Percentiles rank a stretch among this genome's conserved stretches.
Conservation (phyloP, 2,888 invertebrate species). For the Atethmia centrago region DNA sequence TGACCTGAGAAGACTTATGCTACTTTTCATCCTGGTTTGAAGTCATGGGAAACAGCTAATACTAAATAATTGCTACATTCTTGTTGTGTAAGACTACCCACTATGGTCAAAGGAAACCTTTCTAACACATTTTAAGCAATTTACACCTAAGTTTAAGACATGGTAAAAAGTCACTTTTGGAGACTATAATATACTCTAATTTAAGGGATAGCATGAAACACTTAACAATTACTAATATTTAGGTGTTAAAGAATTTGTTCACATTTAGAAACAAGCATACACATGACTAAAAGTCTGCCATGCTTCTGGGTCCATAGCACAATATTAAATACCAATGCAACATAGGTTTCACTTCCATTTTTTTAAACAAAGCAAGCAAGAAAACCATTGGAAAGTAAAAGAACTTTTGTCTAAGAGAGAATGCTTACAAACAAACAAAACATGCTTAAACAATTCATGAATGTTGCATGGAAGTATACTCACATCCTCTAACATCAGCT, state of each 20-base stretch:
- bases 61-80: no score
- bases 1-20: no score
- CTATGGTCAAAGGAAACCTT: no score
- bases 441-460: background rate
- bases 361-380: no score
- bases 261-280: background rate
- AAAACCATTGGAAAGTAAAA: background rate
- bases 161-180: no score
- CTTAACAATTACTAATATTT: background rate
- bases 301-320: background rate
- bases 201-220: background rate
- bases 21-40: no score
- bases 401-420: background rate
- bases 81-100: no score
- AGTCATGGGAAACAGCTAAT: no score
- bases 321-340: background rate
- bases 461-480: conserved; percentile 76
- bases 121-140: no score
- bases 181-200: no score
- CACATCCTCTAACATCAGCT: conserved; percentile 94
- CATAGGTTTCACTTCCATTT: background rate
- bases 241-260: background rate
- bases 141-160: no score
- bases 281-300: background rate
- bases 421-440: background rate